A percentile compares a stretch with the other conserved stretches of the same genome.
phyloP scores from a whole-genome alignment of 2,113 vertebrate genomes.

The Sphaerodactylus townsendi region DNA sequence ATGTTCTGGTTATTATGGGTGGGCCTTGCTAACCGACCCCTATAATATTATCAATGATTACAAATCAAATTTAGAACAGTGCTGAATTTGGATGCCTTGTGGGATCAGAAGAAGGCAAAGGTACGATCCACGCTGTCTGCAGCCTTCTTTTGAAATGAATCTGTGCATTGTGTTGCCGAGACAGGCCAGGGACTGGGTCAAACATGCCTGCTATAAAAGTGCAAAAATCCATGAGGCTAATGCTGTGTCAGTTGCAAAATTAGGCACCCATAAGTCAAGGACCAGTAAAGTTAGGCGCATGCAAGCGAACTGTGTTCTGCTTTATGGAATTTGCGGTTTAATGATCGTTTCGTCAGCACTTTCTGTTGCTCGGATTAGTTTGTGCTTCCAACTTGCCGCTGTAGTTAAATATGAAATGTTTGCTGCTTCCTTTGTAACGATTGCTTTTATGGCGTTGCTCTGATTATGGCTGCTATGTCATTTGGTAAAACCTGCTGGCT shows the following conservation, averaged over 20 bases:
- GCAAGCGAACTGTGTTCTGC: not conserved
- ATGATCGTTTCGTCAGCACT: not conserved
- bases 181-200: not conserved
- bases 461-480: not conserved
- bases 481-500: not conserved
- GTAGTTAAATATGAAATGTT: not conserved
- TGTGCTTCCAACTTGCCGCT: not conserved
- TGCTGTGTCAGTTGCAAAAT: not conserved
- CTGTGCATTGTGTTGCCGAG: not conserved
- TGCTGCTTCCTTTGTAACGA: not conserved
- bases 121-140: not conserved
- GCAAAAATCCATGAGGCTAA: not conserved
- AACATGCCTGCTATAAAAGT: not conserved
- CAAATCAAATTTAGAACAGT: not conserved
- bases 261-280: not conserved
- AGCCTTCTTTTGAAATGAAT: not conserved
- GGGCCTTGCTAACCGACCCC: not conserved
- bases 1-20: not conserved
- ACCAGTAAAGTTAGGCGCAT: not conserved
- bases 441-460: not conserved
- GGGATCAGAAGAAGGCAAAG: not conserved
- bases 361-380: not conserved
- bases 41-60: constrained; percentile 14
- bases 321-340: not conserved
- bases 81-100: not conserved